Evolutionary conservation across 2,888 invertebrate genomes (phyloP).

Genomic region (Drosophila yooni): DNA sequence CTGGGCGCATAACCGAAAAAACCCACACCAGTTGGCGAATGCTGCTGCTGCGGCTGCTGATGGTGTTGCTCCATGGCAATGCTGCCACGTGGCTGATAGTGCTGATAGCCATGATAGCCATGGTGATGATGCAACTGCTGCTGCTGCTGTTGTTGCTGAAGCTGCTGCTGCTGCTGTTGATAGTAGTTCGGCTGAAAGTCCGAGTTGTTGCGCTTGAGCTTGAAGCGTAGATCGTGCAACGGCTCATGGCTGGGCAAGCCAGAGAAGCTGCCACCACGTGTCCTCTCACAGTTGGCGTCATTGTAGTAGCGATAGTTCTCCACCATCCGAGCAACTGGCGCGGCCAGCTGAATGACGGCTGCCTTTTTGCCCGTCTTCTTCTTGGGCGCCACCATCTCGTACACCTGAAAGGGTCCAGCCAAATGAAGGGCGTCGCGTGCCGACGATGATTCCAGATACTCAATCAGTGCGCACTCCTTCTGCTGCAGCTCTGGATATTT

Average conservation of each 20-base stretch:
- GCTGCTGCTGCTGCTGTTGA: slow-evolving; percentile 56
- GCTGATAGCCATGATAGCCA: slow-evolving; percentile 50
- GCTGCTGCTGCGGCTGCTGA: slow-evolving; percentile 35
- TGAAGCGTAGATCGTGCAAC: slow-evolving; percentile 80
- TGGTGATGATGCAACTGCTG: slow-evolving; percentile 54
- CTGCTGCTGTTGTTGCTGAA: slow-evolving; percentile 58
- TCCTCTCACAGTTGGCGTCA: slow-evolving; percentile 83
- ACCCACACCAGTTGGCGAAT: slow-evolving; percentile 65
- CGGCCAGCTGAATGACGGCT: slow-evolving; percentile 83
- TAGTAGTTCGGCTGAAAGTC: slow-evolving; percentile 84
- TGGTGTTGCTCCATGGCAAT: slow-evolving; percentile 44
- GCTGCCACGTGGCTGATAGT: slow-evolving; percentile 79
- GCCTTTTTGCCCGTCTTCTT: slow-evolving; percentile 89
- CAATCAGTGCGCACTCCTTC: slow-evolving; percentile 94
- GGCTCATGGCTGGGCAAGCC: slow-evolving; percentile 84
- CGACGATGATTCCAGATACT: slow-evolving; percentile 94
- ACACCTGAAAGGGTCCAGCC: slow-evolving; percentile 88
- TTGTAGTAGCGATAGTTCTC: slow-evolving; percentile 88
- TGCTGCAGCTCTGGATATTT: slow-evolving; percentile 95
- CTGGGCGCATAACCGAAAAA: slow-evolving; percentile 85
- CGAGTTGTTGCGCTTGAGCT: slow-evolving; percentile 83
- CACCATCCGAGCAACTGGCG: slow-evolving; percentile 86
- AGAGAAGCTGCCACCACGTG: slow-evolving; percentile 84
- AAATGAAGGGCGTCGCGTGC: slow-evolving; percentile 92
- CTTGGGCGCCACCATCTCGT: slow-evolving; percentile 92